Evolutionary conservation across 92 coral and sea anemone genomes (phyloP), one percentile per base, ranked within the genome.

Genomic region (Epizoanthus illoricatus): DNA sequence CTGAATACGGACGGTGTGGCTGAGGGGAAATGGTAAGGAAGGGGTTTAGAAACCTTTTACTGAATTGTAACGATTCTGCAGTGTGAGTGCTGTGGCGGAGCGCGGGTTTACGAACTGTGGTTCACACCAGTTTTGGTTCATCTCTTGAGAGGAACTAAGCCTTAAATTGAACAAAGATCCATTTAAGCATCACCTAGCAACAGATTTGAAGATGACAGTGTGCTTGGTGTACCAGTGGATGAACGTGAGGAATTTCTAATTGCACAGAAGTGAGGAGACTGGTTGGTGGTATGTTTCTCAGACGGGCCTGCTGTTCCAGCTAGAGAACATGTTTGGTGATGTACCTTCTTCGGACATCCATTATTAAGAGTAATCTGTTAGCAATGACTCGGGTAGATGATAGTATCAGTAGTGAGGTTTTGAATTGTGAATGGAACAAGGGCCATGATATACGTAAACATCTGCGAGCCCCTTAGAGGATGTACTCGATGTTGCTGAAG

Each of bases 61-160:
- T 28, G 33, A 28, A 28, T 28, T 28, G 0, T 28, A 1, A 28
- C 1, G 33, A 28, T 95, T 42, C 92, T 95, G n/a, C 79, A 80
- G 18, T 95, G 98, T 71, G n/a, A n/a, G 79, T 70, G 42, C 76
- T 95, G 98, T 80, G 97, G 95, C 5, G 90, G 91, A 56, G 56
- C 54, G 17, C 84, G 98, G 84, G 88, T 91, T 2, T 95, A 85
- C 76, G 97, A 95, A 76, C 54, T 93, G 42, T 97, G 93, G 52
- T 86, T 95, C 4, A 93, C 93, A 97, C 98, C 98, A 0, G 95
- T 95, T 0, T 76, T 95, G 62, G 91, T 95, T 40, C 84, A 68
- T n/a, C 69, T 86, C 20, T 84, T 94, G 28, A 83, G 73, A 82
- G 56, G 73, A 13, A 15, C 54, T 3, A 59, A 83, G 52, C 61